Conservation (phyloP, 2,888 invertebrate species). For the Morpho achilles region DNA sequence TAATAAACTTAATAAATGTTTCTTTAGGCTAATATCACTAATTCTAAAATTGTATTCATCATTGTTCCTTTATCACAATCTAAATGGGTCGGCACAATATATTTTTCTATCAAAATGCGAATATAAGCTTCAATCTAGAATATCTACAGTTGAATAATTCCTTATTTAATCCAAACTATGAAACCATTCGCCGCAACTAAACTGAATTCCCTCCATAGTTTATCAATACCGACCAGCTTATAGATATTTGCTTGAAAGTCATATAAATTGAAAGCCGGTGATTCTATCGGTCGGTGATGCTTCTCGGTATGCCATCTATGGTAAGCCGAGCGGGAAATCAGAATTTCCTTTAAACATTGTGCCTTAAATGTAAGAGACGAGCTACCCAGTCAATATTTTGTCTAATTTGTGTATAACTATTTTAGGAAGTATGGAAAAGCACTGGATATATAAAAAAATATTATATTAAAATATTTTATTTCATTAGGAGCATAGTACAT, state of each 20-base stretch:
- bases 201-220: conserved; percentile 16
- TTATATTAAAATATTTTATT: too few species aligned
- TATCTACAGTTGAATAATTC: background rate
- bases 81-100: too few species aligned
- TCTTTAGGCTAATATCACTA: too few species aligned
- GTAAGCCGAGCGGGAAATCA: conserved; percentile 39
- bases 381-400: background rate
- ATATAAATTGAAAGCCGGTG: conserved; percentile 29
- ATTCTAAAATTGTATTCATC: too few species aligned
- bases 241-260: conserved; percentile 17
- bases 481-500: too few species aligned
- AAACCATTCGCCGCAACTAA: conserved; percentile 1
- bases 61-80: too few species aligned
- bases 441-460: too few species aligned
- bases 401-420: too few species aligned
- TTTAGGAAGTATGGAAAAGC: background rate
- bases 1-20: too few species aligned
- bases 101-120: background rate
- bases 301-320: conserved; percentile 24
- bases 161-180: background rate
- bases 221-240: conserved; percentile 14
- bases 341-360: conserved; percentile 37
- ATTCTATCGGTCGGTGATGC: conserved; percentile 27
- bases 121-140: background rate
- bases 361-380: conserved; percentile 8